Evolutionary conservation across 2,888 invertebrate species (phyloP), one percentile per base, ranked within the genome.

Genomic region (Pseudoips prasinana): DNA sequence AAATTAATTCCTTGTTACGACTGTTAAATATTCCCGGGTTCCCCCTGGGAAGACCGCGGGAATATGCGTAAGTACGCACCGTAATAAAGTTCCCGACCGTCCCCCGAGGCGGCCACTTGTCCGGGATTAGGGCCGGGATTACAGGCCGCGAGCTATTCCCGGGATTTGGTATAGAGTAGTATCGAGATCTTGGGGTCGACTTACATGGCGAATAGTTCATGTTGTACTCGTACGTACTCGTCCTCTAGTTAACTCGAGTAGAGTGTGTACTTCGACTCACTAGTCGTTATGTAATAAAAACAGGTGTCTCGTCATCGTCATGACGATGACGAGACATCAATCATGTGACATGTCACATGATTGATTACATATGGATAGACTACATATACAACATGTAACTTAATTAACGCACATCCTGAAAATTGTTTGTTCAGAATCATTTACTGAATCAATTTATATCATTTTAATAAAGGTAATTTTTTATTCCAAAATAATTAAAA

Each of bases 61-160:
- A 65, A 69, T 63, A 56, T 66, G 68, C 64, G 74, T 69, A 65
- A 64, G 51, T 42, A 38, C 46, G 59, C 56, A 53, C 62, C 39
- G 68, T 73, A 80, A 79, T 79, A 76, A 73, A 71, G 77, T 82
- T 83, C 82, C 78, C 83, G 73, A 69, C 61, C 57, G 50, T 72
- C 80, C 80, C 82, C 65, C 49, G 74, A 66, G 79, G 77, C 75
- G 74, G 50, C 68, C 77, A 82, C 86, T 85, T 82, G 82, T 68
- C 64, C 69, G 47, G 80, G 85, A 82, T 86, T 85, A 78, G 37
- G 29, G 46, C 56, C 41, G 48, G 66, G 70, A 73, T 71, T 73
- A 66, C 39, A 27, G 37, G 46, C 51, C 47, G 61, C 67, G 55
- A 46, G 57, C 48, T 55, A 54, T 55, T 27, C 35, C 43, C 50